Percentiles rank a stretch among this genome's conserved stretches.
These are phyloP conservation scores for Camponotus vicinus DNA, from an alignment of 1,140 invertebrate species.

Conservation along the genomic window DNA sequence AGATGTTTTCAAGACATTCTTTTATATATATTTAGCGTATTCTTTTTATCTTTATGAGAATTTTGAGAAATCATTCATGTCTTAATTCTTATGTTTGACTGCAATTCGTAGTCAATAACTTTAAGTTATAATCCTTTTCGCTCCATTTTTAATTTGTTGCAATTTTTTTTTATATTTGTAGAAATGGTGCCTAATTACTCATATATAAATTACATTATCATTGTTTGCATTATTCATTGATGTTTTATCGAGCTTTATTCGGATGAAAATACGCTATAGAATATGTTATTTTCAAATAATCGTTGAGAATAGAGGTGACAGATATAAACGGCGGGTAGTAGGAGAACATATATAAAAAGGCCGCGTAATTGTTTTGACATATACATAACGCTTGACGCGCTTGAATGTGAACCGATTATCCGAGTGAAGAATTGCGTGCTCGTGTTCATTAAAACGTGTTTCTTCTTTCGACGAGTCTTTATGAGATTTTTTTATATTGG, in stretches of 20 bases:
- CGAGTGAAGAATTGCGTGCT: background rate
- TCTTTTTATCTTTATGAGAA: too few species aligned
- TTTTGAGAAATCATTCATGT: too few species aligned
- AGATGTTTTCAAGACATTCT: too few species aligned
- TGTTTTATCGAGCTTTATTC: background rate
- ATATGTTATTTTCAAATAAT: background rate
- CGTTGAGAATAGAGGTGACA: background rate
- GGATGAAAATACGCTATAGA: background rate
- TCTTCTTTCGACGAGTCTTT: background rate
- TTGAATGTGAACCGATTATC: constrained; percentile 14
- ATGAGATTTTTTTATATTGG: background rate
- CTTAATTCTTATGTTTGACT: too few species aligned
- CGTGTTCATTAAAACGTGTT: background rate
- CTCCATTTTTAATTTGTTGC: background rate
- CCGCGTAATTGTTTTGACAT: background rate
- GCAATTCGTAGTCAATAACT: background rate
- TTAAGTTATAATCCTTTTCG: background rate
- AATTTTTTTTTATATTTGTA: background rate
- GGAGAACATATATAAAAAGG: background rate
- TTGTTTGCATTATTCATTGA: constrained; percentile 6
- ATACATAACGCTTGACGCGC: constrained; percentile 41
- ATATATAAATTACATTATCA: background rate
- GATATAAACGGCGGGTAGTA: background rate
- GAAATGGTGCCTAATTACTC: background rate
- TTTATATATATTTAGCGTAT: too few species aligned